Percentiles rank a stretch among this genome's conserved stretches.
phyloP scores from a whole-genome alignment of 2,888 invertebrate genomes.

The Drosophila tanythrix region DNA sequence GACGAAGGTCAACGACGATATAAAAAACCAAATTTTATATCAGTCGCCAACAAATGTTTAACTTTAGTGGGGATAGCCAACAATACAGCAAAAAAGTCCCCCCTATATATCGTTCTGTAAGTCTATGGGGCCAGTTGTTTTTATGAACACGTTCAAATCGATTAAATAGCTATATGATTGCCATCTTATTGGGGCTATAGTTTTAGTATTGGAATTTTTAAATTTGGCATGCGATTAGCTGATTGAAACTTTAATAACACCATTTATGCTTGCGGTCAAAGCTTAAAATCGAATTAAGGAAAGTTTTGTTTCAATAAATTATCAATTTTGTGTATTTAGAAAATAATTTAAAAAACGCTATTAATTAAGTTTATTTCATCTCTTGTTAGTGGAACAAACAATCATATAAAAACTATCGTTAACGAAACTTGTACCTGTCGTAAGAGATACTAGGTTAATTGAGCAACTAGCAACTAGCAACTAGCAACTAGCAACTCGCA shows the following conservation, averaged over 20 bases:
- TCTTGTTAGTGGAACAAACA: not conserved
- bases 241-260: slow-evolving; percentile 36
- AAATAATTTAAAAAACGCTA: not conserved
- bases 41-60: slow-evolving; percentile 51
- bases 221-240: slow-evolving; percentile 22
- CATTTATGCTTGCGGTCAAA: slow-evolving; percentile 9
- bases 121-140: slow-evolving; percentile 30
- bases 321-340: not conserved
- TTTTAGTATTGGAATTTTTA: slow-evolving; percentile 18
- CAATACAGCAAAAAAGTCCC: slow-evolving; percentile 3
- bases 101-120: slow-evolving; percentile 48
- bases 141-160: slow-evolving; percentile 75
- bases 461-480: not conserved
- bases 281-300: slow-evolving; percentile 8
- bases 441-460: not conserved
- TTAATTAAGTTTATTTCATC: slow-evolving; percentile 2
- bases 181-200: slow-evolving; percentile 40
- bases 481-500: not conserved
- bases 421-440: not conserved
- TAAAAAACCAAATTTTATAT: slow-evolving; percentile 75
- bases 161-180: slow-evolving; percentile 64
- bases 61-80: slow-evolving; percentile 2
- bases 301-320: slow-evolving; percentile 7
- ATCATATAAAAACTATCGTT: not conserved
- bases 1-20: slow-evolving; percentile 80